Conservation (phyloP, 2,113 vertebrate species). For the Pluvialis apricaria region DNA sequence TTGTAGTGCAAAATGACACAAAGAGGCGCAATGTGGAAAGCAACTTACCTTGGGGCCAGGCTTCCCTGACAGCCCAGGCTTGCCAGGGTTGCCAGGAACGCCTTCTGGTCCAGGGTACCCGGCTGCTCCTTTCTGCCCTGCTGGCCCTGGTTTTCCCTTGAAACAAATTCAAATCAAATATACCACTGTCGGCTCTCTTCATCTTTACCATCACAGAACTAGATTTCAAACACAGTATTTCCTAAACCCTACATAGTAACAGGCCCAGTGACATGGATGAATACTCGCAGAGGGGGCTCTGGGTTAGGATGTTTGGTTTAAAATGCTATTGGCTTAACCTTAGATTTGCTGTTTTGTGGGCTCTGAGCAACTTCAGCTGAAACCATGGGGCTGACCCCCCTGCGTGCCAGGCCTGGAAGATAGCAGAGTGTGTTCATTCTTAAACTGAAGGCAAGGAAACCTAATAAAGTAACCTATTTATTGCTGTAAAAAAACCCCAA, state of each 20-base stretch:
- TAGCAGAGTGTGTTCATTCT: neutral
- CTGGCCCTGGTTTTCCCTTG: conserved; percentile 82
- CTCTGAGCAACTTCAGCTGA: neutral
- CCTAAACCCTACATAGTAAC: neutral
- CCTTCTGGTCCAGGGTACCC: conserved; percentile 85
- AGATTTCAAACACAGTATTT: neutral
- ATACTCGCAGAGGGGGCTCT: neutral
- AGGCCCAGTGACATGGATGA: neutral
- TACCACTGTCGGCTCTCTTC: neutral
- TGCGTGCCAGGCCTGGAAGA: neutral
- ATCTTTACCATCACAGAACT: neutral
- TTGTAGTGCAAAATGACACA: neutral
- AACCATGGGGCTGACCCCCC: neutral
- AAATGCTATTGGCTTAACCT: neutral
- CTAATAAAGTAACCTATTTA: neutral
- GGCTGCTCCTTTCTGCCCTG: conserved; percentile 77
- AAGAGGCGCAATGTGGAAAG: neutral
- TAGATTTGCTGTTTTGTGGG: neutral
- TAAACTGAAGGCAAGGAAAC: neutral
- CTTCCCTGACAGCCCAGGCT: conserved; percentile 79
- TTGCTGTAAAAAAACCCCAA: neutral
- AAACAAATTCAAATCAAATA: conserved; percentile 45
- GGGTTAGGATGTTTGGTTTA: neutral
- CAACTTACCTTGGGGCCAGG: conserved; percentile 79
- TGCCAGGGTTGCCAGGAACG: conserved; percentile 79